Conservation (phyloP, 2,888 invertebrate genomes). For the Erebia palarica region DNA sequence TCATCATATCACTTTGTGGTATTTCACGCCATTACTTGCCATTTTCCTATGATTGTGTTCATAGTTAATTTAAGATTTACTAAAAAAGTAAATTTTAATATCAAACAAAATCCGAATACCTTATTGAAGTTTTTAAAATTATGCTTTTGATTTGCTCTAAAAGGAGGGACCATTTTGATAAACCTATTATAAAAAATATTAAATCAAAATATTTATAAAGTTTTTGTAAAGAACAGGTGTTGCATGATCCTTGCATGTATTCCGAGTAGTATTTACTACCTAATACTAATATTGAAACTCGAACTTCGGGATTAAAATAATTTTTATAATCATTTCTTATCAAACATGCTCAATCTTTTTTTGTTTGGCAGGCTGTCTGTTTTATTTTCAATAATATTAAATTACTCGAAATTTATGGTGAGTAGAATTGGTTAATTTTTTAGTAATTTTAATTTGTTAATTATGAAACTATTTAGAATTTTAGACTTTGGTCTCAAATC, state of each 20-base stretch:
- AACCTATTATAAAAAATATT: slow-evolving; percentile 3
- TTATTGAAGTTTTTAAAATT: background rate
- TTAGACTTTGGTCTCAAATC: background rate
- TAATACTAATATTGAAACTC: background rate
- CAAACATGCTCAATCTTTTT: background rate
- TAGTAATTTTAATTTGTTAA: background rate
- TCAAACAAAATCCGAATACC: background rate
- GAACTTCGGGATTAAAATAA: background rate
- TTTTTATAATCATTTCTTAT: background rate
- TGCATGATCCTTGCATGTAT: slow-evolving; percentile 21
- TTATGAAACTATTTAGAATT: background rate
- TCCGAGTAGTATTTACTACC: slow-evolving; percentile 2
- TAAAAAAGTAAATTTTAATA: background rate
- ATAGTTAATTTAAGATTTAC: background rate
- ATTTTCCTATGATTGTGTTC: background rate
- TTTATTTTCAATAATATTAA: too few species aligned
- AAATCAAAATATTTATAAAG: background rate
- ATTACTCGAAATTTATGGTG: too few species aligned
- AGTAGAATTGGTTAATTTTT: background rate
- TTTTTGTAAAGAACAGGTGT: background rate
- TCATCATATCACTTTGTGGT: background rate
- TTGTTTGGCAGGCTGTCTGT: background rate
- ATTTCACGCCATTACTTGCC: background rate
- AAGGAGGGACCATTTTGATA: slow-evolving; percentile 22
- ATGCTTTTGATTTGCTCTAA: background rate